phyloP scores from a whole-genome alignment of 2,113 vertebrate species.

The Notarius lentiginosus region DNA sequence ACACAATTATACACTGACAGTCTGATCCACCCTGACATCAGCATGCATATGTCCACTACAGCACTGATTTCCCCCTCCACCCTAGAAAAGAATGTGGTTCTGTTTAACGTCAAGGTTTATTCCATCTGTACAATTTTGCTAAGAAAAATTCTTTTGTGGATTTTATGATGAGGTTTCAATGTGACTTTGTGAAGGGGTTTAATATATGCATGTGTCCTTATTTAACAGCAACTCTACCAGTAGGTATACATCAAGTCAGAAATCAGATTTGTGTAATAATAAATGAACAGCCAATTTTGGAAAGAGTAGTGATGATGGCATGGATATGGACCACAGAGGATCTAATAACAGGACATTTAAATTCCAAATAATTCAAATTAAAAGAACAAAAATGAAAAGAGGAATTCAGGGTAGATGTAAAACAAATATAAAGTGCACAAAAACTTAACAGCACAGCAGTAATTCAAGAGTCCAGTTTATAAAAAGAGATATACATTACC shows the following conservation, averaged over 20 bases:
- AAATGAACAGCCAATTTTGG: background rate
- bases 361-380: constrained; percentile 54
- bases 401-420: constrained; percentile 74
- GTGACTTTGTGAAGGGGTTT: background rate
- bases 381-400: constrained; percentile 61
- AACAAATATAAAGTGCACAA: constrained; percentile 87
- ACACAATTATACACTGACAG: background rate
- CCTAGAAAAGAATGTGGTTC: background rate
- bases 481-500: constrained; percentile 68
- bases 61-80: background rate
- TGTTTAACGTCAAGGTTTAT: background rate
- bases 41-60: too few relatives aligned
- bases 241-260: background rate
- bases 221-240: background rate
- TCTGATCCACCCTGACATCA: background rate
- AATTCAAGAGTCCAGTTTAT: constrained; percentile 97
- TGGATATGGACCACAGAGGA: constrained; percentile 50
- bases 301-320: background rate
- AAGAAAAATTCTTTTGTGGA: background rate
- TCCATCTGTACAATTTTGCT: background rate
- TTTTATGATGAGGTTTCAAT: background rate
- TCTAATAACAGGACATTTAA: constrained; percentile 10
- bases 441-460: constrained; percentile 90
- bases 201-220: background rate
- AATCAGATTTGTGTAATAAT: background rate